Conservation (phyloP, 2,113 vertebrate genomes). For the Syrrhaptes paradoxus region DNA sequence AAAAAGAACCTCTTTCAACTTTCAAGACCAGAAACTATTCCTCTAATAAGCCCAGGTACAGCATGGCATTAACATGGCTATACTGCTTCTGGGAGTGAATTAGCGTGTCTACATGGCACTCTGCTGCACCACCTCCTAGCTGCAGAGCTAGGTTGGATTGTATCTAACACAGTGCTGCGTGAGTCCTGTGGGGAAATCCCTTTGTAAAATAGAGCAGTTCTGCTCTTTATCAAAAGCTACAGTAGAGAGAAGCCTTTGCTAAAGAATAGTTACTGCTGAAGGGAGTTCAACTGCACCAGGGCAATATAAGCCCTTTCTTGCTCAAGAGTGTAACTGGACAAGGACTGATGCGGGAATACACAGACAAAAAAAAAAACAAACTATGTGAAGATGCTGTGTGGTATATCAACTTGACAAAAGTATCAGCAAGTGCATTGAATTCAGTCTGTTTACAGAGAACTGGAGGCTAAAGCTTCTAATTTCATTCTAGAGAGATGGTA, state of each 20-base stretch:
- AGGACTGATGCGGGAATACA: neutral
- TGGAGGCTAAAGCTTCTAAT: neutral
- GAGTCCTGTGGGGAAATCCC: neutral
- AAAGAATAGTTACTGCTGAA: neutral
- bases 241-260: neutral
- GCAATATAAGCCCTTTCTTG: neutral
- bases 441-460: neutral
- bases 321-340: neutral
- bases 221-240: neutral
- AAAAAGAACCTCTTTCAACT: neutral
- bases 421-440: neutral
- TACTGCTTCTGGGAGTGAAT: neutral
- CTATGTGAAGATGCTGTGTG: neutral
- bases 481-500: neutral
- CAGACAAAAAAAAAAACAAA: neutral
- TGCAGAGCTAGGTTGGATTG: neutral
- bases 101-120: rapidly evolving
- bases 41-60: neutral
- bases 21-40: neutral
- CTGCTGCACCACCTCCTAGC: neutral
- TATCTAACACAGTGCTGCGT: neutral
- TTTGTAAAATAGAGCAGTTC: neutral
- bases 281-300: neutral
- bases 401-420: neutral
- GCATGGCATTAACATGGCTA: neutral